Evolutionary conservation across 2,888 invertebrate genomes (phyloP).

Genomic region (Xanthorhoe spadicearia): DNA sequence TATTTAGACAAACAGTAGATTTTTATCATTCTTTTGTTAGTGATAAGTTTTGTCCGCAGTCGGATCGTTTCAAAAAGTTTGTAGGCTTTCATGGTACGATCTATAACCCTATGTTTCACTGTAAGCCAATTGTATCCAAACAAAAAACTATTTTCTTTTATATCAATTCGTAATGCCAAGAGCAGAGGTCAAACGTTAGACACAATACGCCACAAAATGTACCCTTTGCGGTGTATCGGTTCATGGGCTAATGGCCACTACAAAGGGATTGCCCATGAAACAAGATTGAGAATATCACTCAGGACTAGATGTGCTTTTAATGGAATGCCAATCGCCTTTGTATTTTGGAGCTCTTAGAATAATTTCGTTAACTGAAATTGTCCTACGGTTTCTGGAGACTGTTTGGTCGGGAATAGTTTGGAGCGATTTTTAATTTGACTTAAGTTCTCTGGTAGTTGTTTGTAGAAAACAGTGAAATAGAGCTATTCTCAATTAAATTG

Average conservation of each 20-base stretch:
- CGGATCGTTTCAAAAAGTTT: neutral
- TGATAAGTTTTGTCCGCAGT: neutral
- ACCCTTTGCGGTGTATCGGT: conserved; percentile 36
- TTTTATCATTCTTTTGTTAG: neutral
- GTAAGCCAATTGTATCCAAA: neutral
- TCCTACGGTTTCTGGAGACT: neutral
- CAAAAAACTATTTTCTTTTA: neutral
- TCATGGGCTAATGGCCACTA: conserved; percentile 35
- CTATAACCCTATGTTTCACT: neutral
- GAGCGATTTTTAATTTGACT: neutral
- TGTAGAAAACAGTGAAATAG: neutral
- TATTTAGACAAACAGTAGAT: neutral
- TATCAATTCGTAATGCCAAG: neutral
- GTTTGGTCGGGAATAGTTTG: neutral
- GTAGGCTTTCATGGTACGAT: neutral
- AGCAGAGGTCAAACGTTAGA: conserved; percentile 9
- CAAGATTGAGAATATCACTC: conserved; percentile 38
- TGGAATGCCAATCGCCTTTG: conserved; percentile 36
- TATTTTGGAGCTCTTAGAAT: conserved; percentile 6
- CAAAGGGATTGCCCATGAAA: conserved; percentile 38
- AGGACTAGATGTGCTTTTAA: conserved; percentile 32
- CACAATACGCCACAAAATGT: conserved; percentile 36
- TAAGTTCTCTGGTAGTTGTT: neutral
- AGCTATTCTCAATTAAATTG: too few species aligned
- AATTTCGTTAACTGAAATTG: conserved; percentile 7